These are phyloP conservation scores for Xenopus petersii DNA, from an alignment of 2,797 vertebrate genomes.

Conservation along the genomic window DNA sequence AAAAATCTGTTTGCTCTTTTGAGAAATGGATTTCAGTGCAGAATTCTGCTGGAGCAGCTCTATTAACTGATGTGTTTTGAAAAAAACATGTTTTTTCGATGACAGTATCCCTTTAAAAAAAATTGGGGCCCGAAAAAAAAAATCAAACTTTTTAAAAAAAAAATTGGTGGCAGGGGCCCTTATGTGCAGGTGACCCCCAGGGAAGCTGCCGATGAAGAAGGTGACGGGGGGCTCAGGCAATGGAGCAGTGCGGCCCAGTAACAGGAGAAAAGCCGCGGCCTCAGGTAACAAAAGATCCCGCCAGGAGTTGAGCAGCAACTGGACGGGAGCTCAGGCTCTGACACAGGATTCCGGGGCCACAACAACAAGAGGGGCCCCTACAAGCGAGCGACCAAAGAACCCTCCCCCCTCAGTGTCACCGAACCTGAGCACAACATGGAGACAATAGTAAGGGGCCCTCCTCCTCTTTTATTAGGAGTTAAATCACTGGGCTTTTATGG, in stretches of 20 bases:
- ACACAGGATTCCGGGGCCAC: constrained; percentile 46
- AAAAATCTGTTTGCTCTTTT: too few species aligned
- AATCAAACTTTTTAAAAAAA: too few species aligned
- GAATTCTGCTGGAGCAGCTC: too few species aligned
- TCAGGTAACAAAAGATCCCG: constrained; percentile 56
- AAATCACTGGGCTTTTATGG: too few species aligned
- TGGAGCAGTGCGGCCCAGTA: constrained; percentile 48
- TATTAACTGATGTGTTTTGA: too few species aligned
- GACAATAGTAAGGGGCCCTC: constrained; percentile 60
- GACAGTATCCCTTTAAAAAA: too few species aligned
- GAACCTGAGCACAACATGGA: constrained; percentile 70
- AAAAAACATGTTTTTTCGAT: too few species aligned
- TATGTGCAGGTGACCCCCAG: too few species aligned
- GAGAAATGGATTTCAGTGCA: too few species aligned
- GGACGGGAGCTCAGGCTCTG: constrained; percentile 49
- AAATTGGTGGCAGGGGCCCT: too few species aligned
- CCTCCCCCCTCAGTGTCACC: constrained; percentile 61
- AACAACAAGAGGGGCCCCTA: constrained; percentile 51
- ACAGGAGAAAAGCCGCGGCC: constrained; percentile 48
- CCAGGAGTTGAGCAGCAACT: constrained; percentile 59
- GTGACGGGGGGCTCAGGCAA: constrained; percentile 27
- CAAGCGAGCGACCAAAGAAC: constrained; percentile 48
- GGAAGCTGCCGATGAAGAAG: constrained; percentile 62
- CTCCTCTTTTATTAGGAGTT: background rate
- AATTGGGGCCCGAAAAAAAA: too few species aligned